Percentiles rank a stretch among this genome's conserved stretches.
phyloP scores from a whole-genome alignment of 2,113 vertebrate genomes.

The Nothobranchius kuhntae region DNA sequence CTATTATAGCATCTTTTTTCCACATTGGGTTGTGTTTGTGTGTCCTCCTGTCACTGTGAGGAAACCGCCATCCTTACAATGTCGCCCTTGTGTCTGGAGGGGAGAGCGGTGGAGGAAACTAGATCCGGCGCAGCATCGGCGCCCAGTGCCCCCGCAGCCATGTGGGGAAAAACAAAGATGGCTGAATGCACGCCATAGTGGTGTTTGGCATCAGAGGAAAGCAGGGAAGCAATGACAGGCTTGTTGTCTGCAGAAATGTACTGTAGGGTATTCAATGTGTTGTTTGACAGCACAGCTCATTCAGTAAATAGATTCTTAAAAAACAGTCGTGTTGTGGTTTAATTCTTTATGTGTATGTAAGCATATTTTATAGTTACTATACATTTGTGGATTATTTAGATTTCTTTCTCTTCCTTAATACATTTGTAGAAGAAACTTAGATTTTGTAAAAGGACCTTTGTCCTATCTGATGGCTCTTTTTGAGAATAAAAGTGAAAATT shows the following conservation, averaged over 20 bases:
- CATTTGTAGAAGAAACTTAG: no score
- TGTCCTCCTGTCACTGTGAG: conserved; percentile 56
- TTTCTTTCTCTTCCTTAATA: no score
- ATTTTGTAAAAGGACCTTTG: no score
- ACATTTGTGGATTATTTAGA: no score
- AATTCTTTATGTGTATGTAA: no score
- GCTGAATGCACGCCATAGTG: conserved; percentile 54
- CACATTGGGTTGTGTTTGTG: conserved; percentile 61
- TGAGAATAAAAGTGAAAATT: no score
- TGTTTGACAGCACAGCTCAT: conserved; percentile 7
- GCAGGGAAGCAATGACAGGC: conserved; percentile 38
- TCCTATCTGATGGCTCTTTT: no score
- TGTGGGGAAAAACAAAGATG: conserved; percentile 50
- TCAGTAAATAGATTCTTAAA: no score
- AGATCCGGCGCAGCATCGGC: conserved; percentile 53
- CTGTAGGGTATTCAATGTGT: neutral
- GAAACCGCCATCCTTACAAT: conserved; percentile 61
- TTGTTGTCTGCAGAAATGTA: conserved; percentile 40
- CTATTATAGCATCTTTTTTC: conserved; percentile 73
- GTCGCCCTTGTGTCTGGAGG: conserved; percentile 64
- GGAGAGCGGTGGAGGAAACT: conserved; percentile 36
- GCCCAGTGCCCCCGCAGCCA: conserved; percentile 36
- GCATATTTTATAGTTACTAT: no score
- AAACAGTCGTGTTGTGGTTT: no score
- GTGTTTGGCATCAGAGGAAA: conserved; percentile 51